Evolutionary conservation across 2,797 vertebrate species (phyloP), one percentile per base, ranked within the genome.

Genomic region (Melanotaenia nigrans): DNA sequence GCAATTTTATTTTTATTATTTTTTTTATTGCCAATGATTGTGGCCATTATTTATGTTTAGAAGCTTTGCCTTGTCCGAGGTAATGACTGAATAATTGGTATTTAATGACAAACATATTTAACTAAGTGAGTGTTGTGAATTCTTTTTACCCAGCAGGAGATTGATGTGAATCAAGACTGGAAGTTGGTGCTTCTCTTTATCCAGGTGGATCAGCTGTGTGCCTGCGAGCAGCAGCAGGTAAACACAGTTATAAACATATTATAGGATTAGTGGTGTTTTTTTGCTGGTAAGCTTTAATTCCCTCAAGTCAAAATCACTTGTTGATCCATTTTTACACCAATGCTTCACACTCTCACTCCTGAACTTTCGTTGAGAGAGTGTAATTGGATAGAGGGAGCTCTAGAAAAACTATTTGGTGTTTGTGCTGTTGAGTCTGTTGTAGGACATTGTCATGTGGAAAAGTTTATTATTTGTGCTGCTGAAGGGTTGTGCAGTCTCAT

Each of bases 131-230:
- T 49, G 6, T 47, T 20, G 3, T 13, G 5, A 14, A 13, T 54
- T 13, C 22, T 18, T 59, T 45, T 49, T 33, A 18, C 18, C 20
- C 68, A 42, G 2, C 77, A 93, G 92, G 73, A 70, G 11, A 1
- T 36, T 30, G 66, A 82, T 57, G 54, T 57, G n/a, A 79, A 79
- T 1, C 33, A 22, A 64, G 71, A 75, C 16, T 93, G 93, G 92
- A 93, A 90, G 81, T 71, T 94, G 70, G 58, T 93, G 49, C 81
- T 94, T 59, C 71, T 94, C 45, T 85, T 94, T 36, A 87, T 91
- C 24, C 85, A 76, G 33, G 40, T 88, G 78, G 90, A 92, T 65
- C 84, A 77, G 63, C 61, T 91, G 47, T 93, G 91, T 72, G 36
- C 66, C 56, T 91, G 90, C 13, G 68, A 91, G n/a, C 83, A 91